Conservation (phyloP, 2,888 invertebrate species). For the Tubulanus polymorphus region DNA sequence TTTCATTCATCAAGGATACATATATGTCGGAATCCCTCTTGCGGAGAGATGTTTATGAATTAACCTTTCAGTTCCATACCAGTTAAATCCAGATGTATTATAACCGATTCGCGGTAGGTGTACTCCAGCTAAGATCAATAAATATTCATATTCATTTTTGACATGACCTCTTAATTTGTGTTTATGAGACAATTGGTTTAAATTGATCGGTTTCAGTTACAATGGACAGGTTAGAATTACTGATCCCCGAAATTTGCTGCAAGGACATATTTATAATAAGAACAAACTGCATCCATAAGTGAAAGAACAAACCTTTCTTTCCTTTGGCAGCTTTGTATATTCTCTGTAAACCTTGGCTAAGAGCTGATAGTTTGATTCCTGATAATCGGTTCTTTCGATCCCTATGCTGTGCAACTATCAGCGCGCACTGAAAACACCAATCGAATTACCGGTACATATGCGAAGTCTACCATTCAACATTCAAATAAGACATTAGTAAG, state of each 20-base stretch:
- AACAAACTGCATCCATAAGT: too few relatives aligned
- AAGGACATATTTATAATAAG: too few relatives aligned
- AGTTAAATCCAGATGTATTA: conserved; percentile 51
- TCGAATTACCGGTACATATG: too few relatives aligned
- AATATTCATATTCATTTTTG: too few relatives aligned
- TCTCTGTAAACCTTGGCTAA: conserved; percentile 37
- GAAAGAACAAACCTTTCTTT: conserved; percentile 36
- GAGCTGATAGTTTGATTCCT: conserved; percentile 42
- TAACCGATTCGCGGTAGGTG: conserved; percentile 53
- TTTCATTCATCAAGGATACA: conserved; percentile 52
- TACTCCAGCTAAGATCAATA: conserved; percentile 39
- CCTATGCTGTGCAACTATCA: conserved; percentile 47
- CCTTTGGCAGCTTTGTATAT: conserved; percentile 36
- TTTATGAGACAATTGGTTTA: too few relatives aligned
- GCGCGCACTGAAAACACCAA: conserved; percentile 34
- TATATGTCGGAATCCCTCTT: conserved; percentile 44
- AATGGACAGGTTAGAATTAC: too few relatives aligned
- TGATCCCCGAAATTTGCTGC: too few relatives aligned
- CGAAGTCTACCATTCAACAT: too few relatives aligned
- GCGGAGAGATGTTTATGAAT: conserved; percentile 48
- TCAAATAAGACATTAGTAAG: too few relatives aligned
- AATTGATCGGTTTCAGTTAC: too few relatives aligned
- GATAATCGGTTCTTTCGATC: conserved; percentile 38
- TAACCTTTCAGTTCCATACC: conserved; percentile 53
- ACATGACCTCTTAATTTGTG: too few relatives aligned